These are phyloP conservation scores for Zaprionus ornatus DNA, from an alignment of 1,140 invertebrate genomes.

Conservation along the genomic window DNA sequence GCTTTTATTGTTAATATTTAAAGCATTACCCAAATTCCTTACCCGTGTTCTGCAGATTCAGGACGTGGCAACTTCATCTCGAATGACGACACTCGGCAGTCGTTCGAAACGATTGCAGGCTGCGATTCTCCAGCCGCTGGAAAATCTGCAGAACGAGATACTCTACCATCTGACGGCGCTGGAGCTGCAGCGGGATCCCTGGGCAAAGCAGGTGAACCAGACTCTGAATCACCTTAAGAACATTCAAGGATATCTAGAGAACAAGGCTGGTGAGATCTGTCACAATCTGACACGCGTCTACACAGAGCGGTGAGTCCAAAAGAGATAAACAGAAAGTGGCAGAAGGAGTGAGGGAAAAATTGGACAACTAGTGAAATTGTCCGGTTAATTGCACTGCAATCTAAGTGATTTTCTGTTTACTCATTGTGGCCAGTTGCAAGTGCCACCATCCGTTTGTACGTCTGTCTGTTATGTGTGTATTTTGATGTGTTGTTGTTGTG, in stretches of 20 bases:
- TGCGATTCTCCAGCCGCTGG: slow-evolving; percentile 88
- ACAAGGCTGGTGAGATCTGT: slow-evolving; percentile 89
- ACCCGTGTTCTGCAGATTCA: slow-evolving; percentile 59
- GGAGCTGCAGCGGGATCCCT: slow-evolving; percentile 88
- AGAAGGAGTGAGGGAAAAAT: background rate
- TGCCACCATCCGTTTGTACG: background rate
- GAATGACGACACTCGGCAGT: slow-evolving; percentile 87
- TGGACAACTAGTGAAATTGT: background rate
- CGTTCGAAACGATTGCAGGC: slow-evolving; percentile 87
- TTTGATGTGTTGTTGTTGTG: slow-evolving; percentile 41
- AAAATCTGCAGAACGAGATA: slow-evolving; percentile 88
- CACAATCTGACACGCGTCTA: slow-evolving; percentile 83
- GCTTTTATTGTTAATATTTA: too few species aligned
- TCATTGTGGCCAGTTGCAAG: slow-evolving; percentile 10
- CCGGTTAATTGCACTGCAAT: slow-evolving; percentile 46
- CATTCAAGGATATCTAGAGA: slow-evolving; percentile 90
- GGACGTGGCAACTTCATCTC: slow-evolving; percentile 87
- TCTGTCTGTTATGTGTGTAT: slow-evolving; percentile 33
- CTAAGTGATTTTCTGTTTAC: slow-evolving; percentile 25
- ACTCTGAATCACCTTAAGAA: slow-evolving; percentile 89
- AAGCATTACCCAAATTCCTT: background rate
- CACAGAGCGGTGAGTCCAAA: slow-evolving; percentile 82
- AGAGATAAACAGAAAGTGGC: background rate
- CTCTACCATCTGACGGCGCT: slow-evolving; percentile 90
- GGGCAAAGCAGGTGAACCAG: slow-evolving; percentile 87